Evolutionary conservation across 1,140 invertebrate species (phyloP), one percentile per base, ranked within the genome.

Genomic region (Brachionus plicatilis): DNA sequence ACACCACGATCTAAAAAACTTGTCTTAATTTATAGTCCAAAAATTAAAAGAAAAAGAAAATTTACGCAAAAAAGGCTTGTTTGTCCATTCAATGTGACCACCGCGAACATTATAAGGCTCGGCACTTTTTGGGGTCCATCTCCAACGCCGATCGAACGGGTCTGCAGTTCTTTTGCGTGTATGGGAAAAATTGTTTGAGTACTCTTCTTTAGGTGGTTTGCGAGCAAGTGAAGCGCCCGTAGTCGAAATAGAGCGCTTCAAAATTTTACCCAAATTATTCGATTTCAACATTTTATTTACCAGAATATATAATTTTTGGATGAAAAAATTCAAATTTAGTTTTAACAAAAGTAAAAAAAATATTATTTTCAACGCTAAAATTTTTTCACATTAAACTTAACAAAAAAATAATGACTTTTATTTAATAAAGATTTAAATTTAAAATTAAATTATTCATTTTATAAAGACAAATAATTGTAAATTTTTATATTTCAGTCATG

Each of bases 1-100:
- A 87, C 87, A 43, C 82, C 82, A 9, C 82, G 60, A 83, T 70
- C 82, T 83, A 80, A 60, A 65, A 2, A 14, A 56, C 7, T 41
- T 5, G 53, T 37, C 12, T 43, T 78, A 14, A 29, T 29, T 75
- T 37, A 14, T 24, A 24, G 9, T n/a, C 2, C 3, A 2, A 45
- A 24, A 20, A 2, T 0, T 75, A 45, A 65, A 27, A 24, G 9
- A 20, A 14, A 45, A 37, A 17, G 7, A 41, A 8, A n/a, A 60
- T 8, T 82, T 82, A 82, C 79, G 65, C 12, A 65, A 27, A 29
- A 65, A 65, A 27, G 50, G 33, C 79, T 17, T 82, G 27, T 60
- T 82, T 8, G 53, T 65, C 79, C 79, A 82, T 27, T 82, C 79
- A 20, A 37, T 29, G 20, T 82, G 33, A 45, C 79, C 79, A 27